Conservation (phyloP, 1,140 invertebrate genomes). For the Scaptomyza hsui region DNA sequence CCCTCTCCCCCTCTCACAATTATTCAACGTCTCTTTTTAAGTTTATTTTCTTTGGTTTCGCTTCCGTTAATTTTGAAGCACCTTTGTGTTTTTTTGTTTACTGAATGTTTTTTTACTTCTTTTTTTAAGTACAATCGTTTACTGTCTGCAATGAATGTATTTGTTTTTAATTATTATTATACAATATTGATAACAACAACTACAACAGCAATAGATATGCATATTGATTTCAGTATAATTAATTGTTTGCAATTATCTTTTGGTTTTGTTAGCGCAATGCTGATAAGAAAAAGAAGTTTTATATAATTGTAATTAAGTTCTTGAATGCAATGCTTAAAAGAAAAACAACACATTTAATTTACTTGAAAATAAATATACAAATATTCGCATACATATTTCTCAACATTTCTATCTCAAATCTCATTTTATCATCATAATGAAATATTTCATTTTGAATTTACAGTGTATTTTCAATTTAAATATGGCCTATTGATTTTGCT, state of each 20-base stretch:
- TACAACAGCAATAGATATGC: slow-evolving; percentile 39
- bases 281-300: slow-evolving; percentile 8
- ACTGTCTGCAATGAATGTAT: background rate
- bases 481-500: slow-evolving; percentile 16
- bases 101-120: slow-evolving; percentile 11
- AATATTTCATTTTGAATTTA: background rate
- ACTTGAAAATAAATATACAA: no score
- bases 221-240: slow-evolving; percentile 1
- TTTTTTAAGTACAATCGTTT: background rate
- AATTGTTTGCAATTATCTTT: slow-evolving; percentile 30
- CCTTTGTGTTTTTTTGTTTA: slow-evolving; percentile 15
- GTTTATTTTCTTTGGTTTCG: slow-evolving; percentile 34
- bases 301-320: slow-evolving; percentile 4
- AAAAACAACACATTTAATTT: no score
- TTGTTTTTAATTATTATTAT: slow-evolving; percentile 5
- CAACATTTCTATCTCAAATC: no score
- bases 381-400: no score
- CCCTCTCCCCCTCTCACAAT: background rate
- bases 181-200: slow-evolving; percentile 22
- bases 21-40: background rate
- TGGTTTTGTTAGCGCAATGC: background rate
- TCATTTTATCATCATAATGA: no score
- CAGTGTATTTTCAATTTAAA: background rate
- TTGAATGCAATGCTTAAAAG: slow-evolving; percentile 19
- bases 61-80: slow-evolving; percentile 22